Base-by-base conservation (phyloP, 2,113 vertebrate genomes). In the Panurus biarmicus region DNA sequence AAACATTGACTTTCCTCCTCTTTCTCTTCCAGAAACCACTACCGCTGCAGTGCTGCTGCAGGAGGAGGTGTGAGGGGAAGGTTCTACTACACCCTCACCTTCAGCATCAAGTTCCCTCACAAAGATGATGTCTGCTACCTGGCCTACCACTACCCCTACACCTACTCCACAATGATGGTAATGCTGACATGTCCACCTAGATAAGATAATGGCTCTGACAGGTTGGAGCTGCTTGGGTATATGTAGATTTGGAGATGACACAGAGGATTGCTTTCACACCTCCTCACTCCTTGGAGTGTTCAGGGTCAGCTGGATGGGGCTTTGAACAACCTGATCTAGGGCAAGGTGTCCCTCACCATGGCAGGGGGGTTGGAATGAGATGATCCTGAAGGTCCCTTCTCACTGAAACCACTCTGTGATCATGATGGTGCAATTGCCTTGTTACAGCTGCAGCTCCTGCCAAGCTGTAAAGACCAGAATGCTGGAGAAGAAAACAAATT, bases 91-190 rank as follows among this genome's bases (percentile, higher is more conserved):
- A 99, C 98, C 0, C 97, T 99, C 70, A 98, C 98, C 66, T 99
- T 99, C 73, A 98, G 94, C 8, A 44, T 99, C 79, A 98, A 96
- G 71, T 99, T 99, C 84, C 98, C 97, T 53, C 98, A 99, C 44
- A 85, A 76, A 8, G 98, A 98, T 35, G 99, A 99, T 25, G 97
- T 98, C 83, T 99, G 99, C 96, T 99, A 99, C 95, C 81, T 99
- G 97, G 98, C 99, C 50, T 99, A 99, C 93, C 99, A 99, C 93
- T 99, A 99, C 56, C 99, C 99, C 22, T 99, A 99, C 92, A 99
- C 99, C 57, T 99, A 98, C 92, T 98, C 98, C 18, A 89, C 98
- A 11, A 97, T 99, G 89, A 98, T 98, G 99, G 99, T 99, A 98
- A 95, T 45, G 2, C 20, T 80, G 48, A 14, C 45, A 12, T 19